Evolutionary conservation across 2,888 invertebrate species (phyloP).

Genomic region (Trichacis sp.): DNA sequence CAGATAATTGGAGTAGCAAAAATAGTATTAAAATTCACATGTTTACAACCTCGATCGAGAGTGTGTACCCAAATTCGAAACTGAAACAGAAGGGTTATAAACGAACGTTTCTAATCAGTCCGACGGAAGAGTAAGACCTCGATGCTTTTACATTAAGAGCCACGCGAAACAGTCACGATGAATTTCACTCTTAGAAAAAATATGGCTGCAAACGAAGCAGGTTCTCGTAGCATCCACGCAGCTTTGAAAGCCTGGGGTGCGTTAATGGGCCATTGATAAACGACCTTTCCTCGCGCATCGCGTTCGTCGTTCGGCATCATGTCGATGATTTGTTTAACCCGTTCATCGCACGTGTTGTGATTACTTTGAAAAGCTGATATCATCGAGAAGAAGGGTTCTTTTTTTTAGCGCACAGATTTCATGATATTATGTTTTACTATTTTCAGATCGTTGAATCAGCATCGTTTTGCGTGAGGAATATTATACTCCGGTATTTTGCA

Average conservation of each 20-base stretch:
- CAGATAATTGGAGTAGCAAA: too few relatives aligned
- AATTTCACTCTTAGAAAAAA: constrained; percentile 51
- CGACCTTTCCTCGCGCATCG: constrained; percentile 49
- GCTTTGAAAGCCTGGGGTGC: constrained; percentile 48
- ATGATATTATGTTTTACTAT: too few relatives aligned
- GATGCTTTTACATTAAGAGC: constrained; percentile 42
- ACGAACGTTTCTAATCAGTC: constrained; percentile 32
- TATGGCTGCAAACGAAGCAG: constrained; percentile 56
- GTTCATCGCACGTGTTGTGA: constrained; percentile 17
- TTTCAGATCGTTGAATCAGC: too few relatives aligned
- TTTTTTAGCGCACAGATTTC: too few relatives aligned
- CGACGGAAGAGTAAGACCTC: constrained; percentile 26
- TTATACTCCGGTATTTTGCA: too few relatives aligned
- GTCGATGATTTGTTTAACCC: constrained; percentile 42
- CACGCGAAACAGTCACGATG: constrained; percentile 51
- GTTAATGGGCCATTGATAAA: constrained; percentile 60
- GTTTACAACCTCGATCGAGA: too few relatives aligned
- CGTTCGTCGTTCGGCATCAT: constrained; percentile 41
- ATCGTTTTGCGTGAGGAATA: too few relatives aligned
- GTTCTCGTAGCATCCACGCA: constrained; percentile 51
- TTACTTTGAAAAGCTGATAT: background rate
- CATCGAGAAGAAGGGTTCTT: background rate
- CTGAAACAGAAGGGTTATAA: constrained; percentile 37
- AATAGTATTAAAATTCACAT: too few relatives aligned
- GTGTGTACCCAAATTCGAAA: too few relatives aligned